phyloP scores from a whole-genome alignment of 2,113 vertebrate species.

The Gadus chalcogrammus region DNA sequence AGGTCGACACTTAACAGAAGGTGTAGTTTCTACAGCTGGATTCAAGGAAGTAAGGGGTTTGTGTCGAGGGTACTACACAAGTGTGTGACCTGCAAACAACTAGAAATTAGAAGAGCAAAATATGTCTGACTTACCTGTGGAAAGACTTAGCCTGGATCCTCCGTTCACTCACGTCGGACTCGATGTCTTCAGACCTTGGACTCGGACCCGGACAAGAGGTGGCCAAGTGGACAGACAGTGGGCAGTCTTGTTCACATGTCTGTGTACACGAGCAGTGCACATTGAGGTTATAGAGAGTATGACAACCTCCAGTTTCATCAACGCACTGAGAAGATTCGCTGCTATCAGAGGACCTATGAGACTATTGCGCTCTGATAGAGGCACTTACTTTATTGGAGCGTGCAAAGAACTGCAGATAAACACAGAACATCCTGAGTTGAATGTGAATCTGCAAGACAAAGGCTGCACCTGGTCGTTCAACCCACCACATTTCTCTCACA shows the following conservation, averaged over 20 bases:
- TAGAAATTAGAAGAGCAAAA: conserved; percentile 1
- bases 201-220: too few relatives aligned
- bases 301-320: conserved; percentile 2
- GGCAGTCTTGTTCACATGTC: conserved; percentile 12
- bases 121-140: too few relatives aligned
- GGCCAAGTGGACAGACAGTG: conserved; percentile 6
- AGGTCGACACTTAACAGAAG: conserved; percentile 17
- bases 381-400: conserved; percentile 18
- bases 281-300: conserved; percentile 5
- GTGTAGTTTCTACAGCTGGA: not conserved
- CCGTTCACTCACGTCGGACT: too few relatives aligned
- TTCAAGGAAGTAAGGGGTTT: conserved; percentile 2
- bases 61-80: conserved; percentile 5
- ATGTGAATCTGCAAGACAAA: not conserved
- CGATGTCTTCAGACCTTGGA: too few relatives aligned
- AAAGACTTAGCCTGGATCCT: too few relatives aligned
- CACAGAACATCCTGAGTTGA: not conserved
- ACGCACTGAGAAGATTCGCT: conserved; percentile 2
- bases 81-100: conserved; percentile 6
- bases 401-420: conserved; percentile 22
- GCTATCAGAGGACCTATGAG: conserved; percentile 4
- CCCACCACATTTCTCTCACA: conserved; percentile 10
- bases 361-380: conserved; percentile 5
- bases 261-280: not conserved
- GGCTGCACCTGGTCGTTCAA: conserved; percentile 18